Evolutionary conservation across 2,888 invertebrate genomes (phyloP).

Genomic region (Salpingus planirostris): DNA sequence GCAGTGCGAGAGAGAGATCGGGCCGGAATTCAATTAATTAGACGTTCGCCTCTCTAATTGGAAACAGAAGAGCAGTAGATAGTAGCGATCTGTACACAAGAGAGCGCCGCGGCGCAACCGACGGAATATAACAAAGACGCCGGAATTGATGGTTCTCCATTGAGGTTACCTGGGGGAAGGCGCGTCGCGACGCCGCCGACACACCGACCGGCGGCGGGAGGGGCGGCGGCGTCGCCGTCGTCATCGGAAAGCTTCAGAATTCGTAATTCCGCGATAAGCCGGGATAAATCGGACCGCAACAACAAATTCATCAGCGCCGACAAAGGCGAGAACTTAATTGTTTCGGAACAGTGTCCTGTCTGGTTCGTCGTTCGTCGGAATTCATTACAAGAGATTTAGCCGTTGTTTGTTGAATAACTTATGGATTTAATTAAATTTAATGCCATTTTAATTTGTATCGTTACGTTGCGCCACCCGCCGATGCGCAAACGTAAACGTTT

Average conservation of each 20-base stretch:
- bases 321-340: conserved; percentile 31
- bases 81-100: conserved; percentile 8
- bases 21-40: no score
- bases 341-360: conserved; percentile 26
- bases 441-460: conserved; percentile 19
- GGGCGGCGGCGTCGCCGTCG: not conserved
- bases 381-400: conserved; percentile 20
- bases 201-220: conserved; percentile 3
- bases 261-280: conserved; percentile 25
- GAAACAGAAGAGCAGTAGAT: conserved; percentile 11
- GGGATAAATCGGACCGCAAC: conserved; percentile 28
- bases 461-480: no score
- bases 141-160: conserved; percentile 11
- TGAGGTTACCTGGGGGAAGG: conserved; percentile 17
- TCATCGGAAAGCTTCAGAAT: conserved; percentile 9
- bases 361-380: conserved; percentile 13
- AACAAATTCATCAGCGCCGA: conserved; percentile 30
- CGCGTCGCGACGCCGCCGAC: no score
- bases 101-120: conserved; percentile 1
- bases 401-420: conserved; percentile 22
- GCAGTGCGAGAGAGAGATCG: no score
- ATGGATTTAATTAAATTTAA: conserved; percentile 24
- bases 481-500: no score
- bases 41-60: no score
- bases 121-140: conserved; percentile 11